These are phyloP conservation scores for Triplophysa dalaica DNA, from an alignment of 2,113 vertebrate species.

Conservation along the genomic window DNA sequence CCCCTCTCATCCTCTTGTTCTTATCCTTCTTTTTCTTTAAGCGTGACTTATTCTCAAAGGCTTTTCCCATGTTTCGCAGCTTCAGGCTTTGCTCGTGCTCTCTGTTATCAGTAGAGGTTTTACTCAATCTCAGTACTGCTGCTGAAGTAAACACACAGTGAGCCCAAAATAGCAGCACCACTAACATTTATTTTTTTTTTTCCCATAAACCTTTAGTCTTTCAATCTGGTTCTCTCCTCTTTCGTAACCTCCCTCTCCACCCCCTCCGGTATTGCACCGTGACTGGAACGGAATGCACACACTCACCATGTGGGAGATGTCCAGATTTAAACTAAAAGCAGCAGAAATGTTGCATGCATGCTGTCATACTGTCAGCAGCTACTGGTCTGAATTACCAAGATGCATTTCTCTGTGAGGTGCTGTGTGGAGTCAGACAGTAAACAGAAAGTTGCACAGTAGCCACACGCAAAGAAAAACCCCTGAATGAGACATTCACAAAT, in stretches of 20 bases:
- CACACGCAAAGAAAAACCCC: conserved; percentile 1
- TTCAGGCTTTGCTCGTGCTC: not conserved
- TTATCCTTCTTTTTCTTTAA: not conserved
- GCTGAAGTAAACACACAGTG: conserved; percentile 48
- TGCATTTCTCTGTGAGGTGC: not conserved
- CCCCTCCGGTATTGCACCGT: conserved; percentile 37
- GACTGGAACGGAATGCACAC: conserved; percentile 56
- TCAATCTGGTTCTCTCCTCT: not conserved
- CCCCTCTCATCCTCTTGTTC: not conserved
- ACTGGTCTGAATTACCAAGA: conserved; percentile 14
- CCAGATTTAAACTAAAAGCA: conserved; percentile 39
- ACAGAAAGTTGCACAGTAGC: conserved; percentile 22
- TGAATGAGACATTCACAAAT: conserved; percentile 53
- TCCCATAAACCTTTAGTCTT: not conserved
- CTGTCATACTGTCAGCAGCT: not conserved
- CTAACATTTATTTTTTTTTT: conserved; percentile 47
- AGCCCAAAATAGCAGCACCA: conserved; percentile 57
- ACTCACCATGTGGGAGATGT: conserved; percentile 44
- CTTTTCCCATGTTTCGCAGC: not conserved
- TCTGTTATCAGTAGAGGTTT: conserved; percentile 51
- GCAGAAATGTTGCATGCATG: conserved; percentile 35
- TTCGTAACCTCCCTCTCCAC: conserved; percentile 34
- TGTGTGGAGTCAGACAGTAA: conserved; percentile 17
- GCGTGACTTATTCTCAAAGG: conserved; percentile 16
- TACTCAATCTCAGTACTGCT: conserved; percentile 48